Percentiles rank a stretch among this genome's conserved stretches.
These are phyloP conservation scores for Buphagus erythrorhynchus DNA, from an alignment of 2,797 vertebrate genomes.

Conservation along the genomic window DNA sequence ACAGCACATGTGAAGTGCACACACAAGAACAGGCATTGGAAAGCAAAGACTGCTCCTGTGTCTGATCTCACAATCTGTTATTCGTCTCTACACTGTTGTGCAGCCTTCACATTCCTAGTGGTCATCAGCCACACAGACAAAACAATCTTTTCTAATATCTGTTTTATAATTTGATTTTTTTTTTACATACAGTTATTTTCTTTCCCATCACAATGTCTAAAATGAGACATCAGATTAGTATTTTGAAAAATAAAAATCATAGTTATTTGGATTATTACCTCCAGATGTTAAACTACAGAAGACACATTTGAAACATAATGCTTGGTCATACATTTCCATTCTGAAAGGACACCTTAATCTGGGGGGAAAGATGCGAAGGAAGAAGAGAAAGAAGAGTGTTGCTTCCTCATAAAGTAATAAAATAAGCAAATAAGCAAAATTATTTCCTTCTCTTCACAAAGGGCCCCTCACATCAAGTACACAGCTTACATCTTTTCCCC, in stretches of 20 bases:
- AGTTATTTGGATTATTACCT: constrained; percentile 39
- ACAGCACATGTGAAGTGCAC: not conserved
- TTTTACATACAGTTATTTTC: constrained; percentile 3
- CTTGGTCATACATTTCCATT: not conserved
- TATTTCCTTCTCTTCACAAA: constrained; percentile 42
- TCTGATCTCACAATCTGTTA: not conserved
- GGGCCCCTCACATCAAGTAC: not conserved
- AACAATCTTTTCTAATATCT: not conserved
- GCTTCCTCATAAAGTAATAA: constrained; percentile 25
- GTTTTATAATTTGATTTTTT: constrained; percentile 30
- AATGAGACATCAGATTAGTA: constrained; percentile 24
- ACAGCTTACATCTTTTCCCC: constrained; percentile 17
- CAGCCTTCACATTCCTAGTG: not conserved
- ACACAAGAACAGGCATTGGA: fast-evolving
- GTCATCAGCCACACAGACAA: not conserved
- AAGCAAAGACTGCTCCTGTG: not conserved
- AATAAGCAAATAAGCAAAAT: constrained; percentile 58
- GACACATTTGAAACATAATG: not conserved
- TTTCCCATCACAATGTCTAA: not conserved
- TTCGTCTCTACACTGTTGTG: not conserved
- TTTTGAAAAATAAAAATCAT: constrained; percentile 41
- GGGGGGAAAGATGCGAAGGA: not conserved
- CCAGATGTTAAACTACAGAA: constrained; percentile 14
- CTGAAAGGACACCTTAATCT: not conserved
- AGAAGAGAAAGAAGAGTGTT: not conserved